phyloP scores from a whole-genome alignment of 2,888 invertebrate genomes.

The Aproaerema taeniolella region DNA sequence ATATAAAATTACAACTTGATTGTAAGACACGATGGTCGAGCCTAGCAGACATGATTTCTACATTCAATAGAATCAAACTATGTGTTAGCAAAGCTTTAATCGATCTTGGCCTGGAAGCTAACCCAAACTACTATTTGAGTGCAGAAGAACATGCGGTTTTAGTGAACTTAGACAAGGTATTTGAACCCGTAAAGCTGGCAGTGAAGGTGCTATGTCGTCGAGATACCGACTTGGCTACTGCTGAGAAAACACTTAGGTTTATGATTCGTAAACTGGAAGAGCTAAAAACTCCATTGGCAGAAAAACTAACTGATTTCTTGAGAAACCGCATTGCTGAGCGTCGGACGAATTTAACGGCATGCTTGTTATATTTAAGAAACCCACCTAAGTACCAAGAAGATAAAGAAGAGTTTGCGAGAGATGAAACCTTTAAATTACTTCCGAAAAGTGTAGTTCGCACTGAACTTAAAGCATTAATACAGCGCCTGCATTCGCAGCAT shows the following conservation, averaged over 20 bases:
- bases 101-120: slow-evolving; percentile 17
- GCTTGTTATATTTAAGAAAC: slow-evolving; percentile 16
- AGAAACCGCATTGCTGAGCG: slow-evolving; percentile 19
- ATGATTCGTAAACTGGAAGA: slow-evolving; percentile 22
- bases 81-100: slow-evolving; percentile 22
- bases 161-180: slow-evolving; percentile 11
- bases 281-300: slow-evolving; percentile 17
- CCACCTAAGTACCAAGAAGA: slow-evolving; percentile 13
- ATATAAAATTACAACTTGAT: slow-evolving; percentile 13
- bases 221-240: slow-evolving; percentile 19
- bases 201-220: slow-evolving; percentile 20
- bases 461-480: slow-evolving; percentile 16
- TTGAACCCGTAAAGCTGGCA: slow-evolving; percentile 21
- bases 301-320: slow-evolving; percentile 17
- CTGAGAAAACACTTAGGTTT: slow-evolving; percentile 19
- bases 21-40: slow-evolving; percentile 18
- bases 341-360: slow-evolving; percentile 16
- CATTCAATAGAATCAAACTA: slow-evolving; percentile 19
- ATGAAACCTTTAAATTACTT: slow-evolving; percentile 12
- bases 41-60: slow-evolving; percentile 12
- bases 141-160: slow-evolving; percentile 16
- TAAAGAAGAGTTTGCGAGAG: slow-evolving; percentile 16
- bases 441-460: slow-evolving; percentile 11
- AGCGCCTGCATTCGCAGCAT: slow-evolving; percentile 12
- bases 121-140: slow-evolving; percentile 19